phyloP scores from a whole-genome alignment of 92 coral and sea anemone species.

The Porites divaricata region DNA sequence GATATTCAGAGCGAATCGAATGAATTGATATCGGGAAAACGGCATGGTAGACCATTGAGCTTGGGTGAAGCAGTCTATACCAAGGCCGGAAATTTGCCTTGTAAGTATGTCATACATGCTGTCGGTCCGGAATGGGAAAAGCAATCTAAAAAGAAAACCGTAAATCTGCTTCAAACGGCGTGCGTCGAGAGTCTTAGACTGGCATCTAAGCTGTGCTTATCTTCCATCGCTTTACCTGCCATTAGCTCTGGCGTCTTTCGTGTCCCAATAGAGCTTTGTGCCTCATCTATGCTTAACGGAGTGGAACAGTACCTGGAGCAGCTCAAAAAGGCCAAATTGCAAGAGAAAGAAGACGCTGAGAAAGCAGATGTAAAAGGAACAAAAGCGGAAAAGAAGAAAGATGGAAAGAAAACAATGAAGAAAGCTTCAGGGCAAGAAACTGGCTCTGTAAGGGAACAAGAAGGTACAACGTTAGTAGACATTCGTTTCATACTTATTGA shows the following conservation, averaged over 20 bases:
- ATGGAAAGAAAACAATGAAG: neutral
- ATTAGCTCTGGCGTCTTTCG: conserved; percentile 73
- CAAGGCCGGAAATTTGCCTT: conserved; percentile 61
- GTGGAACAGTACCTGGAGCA: conserved; percentile 42
- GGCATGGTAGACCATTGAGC: neutral
- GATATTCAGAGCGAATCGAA: conserved; percentile 59
- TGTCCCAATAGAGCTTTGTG: conserved; percentile 63
- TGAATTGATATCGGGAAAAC: neutral
- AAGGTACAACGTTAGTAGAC: conserved; percentile 35
- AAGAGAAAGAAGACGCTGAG: neutral
- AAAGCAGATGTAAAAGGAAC: neutral
- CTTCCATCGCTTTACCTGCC: conserved; percentile 89
- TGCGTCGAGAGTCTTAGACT: conserved; percentile 55
- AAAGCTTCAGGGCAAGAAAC: neutral
- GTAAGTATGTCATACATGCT: conserved; percentile 73
- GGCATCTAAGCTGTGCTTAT: conserved; percentile 31
- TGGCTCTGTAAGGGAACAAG: neutral
- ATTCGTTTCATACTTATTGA: conserved; percentile 79
- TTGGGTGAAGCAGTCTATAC: conserved; percentile 71
- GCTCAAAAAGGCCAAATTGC: neutral
- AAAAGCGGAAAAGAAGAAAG: neutral
- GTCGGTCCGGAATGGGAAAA: conserved; percentile 76
- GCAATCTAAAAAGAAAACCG: conserved; percentile 20
- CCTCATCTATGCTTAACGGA: conserved; percentile 76
- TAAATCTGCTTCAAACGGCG: conserved; percentile 39